Evolutionary conservation across 2,888 invertebrate genomes (phyloP), one percentile per base, ranked within the genome.

Genomic region (Halocaridina rubra): DNA sequence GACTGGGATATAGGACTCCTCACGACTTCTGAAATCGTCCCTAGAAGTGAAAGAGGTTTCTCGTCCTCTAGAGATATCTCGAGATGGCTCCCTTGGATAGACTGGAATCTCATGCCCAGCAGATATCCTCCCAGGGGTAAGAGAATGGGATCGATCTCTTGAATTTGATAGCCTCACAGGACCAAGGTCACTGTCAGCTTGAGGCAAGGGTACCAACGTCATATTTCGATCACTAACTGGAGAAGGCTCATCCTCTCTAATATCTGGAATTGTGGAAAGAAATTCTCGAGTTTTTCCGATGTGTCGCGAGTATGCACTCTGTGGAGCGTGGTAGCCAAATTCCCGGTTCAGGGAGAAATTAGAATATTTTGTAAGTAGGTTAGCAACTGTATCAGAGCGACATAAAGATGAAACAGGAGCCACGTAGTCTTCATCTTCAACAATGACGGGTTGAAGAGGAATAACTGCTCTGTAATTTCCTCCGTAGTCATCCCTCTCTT

Each of bases 371-470:
- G 85, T 81, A 4, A 87, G 46, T 0, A 87, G 77, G 33, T 84
- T 85, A 29, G 80, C 87, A 29, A 87, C 82, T 24, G 87, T 87
- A 27, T 85, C 87, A 16, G 87, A 87, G n/a, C 87, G 78, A 27
- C 81, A 81, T 8, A 87, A 46, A 16, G 85, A 53, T 10, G 76
- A 39, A n/a, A 72, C 32, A 3, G 85, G 75, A 5, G 76, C 46
- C 29, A 72, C 27, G 1, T 81, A 75, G 16, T 27, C 16, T 4
- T 77, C 81, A 16, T 81, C 78, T 2, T 84, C 86, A 1, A 76
- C 53, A 32, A 77, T 76, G 19, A 82, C 69, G 1, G 81, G 81
- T 3, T 76, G 67, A 27, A 46, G 69, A 22, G 81, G 81, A 76
- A 82, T 69, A 32, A 69, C 53, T 10, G 81, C 76, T 30, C 24